Evolutionary conservation across 2,113 vertebrate genomes (phyloP), one percentile per base, ranked within the genome.

Genomic region (Mirza zaza): DNA sequence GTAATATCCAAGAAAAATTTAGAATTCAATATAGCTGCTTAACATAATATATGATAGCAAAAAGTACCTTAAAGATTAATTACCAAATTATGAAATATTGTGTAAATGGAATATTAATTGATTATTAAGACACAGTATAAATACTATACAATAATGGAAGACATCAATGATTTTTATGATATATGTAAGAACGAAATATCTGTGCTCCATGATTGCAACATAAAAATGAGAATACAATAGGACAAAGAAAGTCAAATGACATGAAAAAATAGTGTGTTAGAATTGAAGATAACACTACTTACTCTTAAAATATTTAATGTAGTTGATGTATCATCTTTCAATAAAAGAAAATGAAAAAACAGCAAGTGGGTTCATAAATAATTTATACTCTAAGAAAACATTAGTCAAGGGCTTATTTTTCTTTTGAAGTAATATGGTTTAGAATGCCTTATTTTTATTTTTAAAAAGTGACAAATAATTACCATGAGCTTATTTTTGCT

Each of bases 301-400:
- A 90, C 20, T 95, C 59, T 86, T 82, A 94, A 97, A 82, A 90
- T 92, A 42, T 50, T 29, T 81, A 20, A 21, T 77, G 71, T 1
- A 27, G 73, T 86, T 87, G 36, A 87, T 76, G 6, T 71, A 68
- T 89, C 29, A 48, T 67, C 27, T 93, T 85, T 86, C 18, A 55
- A 57, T 61, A 93, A 94, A 95, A 83, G 32, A 67, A 70, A 90
- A 65, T 85, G 4, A 87, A 85, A 87, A 77, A 79, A 67, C 10
- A 96, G 52, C 65, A 87, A 70, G 39, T 61, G 2, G 8, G 12
- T n/a, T 85, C 57, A 87, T 90, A 82, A 95, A 85, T 88, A 91
- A 82, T 89, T 88, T 77, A 93, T 68, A n/a, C 4, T 59, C 3
- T 82, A 48, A 83, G 34, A 83, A 96, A 68, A 67, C 84, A 92